A percentile compares a stretch with the other conserved stretches of the same genome.
Evolutionary conservation across 2,113 vertebrate genomes (phyloP).

Genomic region (Cyphomyrus discorhynchus): DNA sequence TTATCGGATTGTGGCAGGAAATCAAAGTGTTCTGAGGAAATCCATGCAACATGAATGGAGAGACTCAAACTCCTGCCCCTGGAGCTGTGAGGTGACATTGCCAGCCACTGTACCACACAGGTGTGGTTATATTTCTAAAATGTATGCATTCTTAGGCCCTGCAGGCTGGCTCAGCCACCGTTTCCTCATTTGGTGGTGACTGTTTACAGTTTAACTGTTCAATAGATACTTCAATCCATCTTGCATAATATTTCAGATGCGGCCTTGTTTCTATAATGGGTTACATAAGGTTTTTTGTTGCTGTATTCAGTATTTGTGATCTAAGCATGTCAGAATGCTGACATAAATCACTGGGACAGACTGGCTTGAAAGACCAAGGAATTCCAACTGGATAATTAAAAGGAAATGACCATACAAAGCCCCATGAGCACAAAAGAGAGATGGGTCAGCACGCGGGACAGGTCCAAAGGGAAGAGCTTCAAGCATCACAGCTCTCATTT

Average conservation of each 20-base stretch:
- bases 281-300: not conserved
- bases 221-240: not conserved
- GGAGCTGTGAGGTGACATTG: not conserved
- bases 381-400: not conserved
- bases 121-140: not conserved
- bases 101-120: not conserved
- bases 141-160: not conserved
- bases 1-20: not conserved
- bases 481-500: constrained; percentile 56
- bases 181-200: not conserved
- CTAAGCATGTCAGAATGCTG: not conserved
- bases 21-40: not conserved
- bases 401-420: not conserved
- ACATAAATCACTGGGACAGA: not conserved
- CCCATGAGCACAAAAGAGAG: not conserved
- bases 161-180: not conserved
- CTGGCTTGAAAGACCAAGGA: not conserved
- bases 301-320: not conserved
- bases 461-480: constrained; percentile 36
- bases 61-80: not conserved
- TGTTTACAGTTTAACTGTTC: not conserved
- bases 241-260: not conserved
- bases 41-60: not conserved
- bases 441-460: not conserved
- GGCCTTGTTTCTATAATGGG: not conserved